These are phyloP conservation scores for Anolis apletophallus DNA, from an alignment of 2,797 vertebrate genomes.

Conservation along the genomic window DNA sequence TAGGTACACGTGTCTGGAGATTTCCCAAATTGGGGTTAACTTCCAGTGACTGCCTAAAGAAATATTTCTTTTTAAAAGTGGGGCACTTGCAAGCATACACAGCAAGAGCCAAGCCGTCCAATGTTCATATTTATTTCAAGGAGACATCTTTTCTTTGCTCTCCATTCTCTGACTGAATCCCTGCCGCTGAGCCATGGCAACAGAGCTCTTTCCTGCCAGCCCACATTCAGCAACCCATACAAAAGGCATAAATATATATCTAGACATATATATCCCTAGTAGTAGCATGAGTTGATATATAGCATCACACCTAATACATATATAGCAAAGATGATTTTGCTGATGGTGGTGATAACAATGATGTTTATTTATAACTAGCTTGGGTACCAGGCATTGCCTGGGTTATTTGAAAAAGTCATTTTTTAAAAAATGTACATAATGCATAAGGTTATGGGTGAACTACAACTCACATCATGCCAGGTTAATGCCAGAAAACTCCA, in stretches of 20 bases:
- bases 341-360: too few species aligned
- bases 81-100: slow-evolving; percentile 11
- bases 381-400: too few species aligned
- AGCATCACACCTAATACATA: background rate
- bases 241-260: slow-evolving; percentile 28
- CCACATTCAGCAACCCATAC: background rate
- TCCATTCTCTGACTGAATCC: slow-evolving; percentile 23
- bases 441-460: too few species aligned
- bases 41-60: background rate
- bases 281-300: background rate
- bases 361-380: too few species aligned
- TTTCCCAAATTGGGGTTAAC: background rate
- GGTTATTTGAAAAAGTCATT: too few species aligned
- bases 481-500: too few species aligned
- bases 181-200: slow-evolving; percentile 18
- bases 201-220: background rate
- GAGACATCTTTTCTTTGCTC: background rate
- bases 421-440: too few species aligned
- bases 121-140: slow-evolving; percentile 11
- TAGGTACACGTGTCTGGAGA: background rate
- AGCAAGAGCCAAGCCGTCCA: background rate
- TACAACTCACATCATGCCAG: too few species aligned
- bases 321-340: background rate
- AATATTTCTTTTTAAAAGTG: background rate
- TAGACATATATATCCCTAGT: slow-evolving; percentile 1